Evolutionary conservation across 2,888 invertebrate species (phyloP), one percentile per base, ranked within the genome.

Genomic region (Bursaphelenchus okinawaensis): DNA sequence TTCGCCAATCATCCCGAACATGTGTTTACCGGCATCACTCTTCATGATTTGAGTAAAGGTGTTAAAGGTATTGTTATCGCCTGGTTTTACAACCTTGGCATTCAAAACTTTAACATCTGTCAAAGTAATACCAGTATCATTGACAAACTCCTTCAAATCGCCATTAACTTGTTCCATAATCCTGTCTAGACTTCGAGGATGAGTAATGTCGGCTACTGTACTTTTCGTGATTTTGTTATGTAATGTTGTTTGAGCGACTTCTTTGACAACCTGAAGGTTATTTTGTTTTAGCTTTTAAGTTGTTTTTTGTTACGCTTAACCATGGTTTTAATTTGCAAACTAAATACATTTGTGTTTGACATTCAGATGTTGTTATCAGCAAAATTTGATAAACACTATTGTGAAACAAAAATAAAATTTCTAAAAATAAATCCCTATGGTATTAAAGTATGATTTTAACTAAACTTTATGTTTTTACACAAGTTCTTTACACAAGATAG

Each of bases 71-170:
- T 76, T 73, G 52, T 80, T 78, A 66, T 80, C 80, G 1, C 75
- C 78, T 27, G 70, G 72, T 55, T 80, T 76, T 20, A 79, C 61
- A 7, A 75, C 69, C 56, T 74, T 74, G n/a, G 76, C 65, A 26
- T 83, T 83, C 69, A 77, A 83, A 78, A 85, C 67, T 67, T 83
- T 82, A 4, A 85, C 68, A 60, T 83, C 77, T 31, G 78, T 79
- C 1, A 84, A 80, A 61, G 82, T 82, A 22, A 83, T 77, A 23
- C 84, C 85, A 82, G 83, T 84, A 4, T 75, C 73, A 27, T 59
- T 68, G 7, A 82, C 79, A 63, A 81, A 79, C 63, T 73, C 69
- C 67, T 84, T 84, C 59, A 84, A 73, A 57, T 83, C 83, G 20
- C 79, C 78, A 83, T 84, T 57, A 57, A 78, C 65, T 27, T 51